phyloP scores from a whole-genome alignment of 2,797 vertebrate genomes.

The Erethizon dorsatum region DNA sequence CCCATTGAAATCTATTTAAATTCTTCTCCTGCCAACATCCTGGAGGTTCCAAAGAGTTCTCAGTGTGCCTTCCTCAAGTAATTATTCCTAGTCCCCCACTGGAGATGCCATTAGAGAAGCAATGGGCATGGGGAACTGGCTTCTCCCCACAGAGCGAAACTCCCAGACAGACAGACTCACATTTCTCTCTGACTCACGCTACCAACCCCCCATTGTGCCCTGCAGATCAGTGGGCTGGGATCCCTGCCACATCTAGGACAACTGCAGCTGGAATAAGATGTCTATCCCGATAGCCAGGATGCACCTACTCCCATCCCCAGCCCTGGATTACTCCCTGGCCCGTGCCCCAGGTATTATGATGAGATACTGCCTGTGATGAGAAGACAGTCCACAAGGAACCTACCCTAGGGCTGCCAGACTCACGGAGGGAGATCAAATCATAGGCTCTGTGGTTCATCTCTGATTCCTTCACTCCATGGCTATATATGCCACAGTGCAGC shows the following conservation, averaged over 20 bases:
- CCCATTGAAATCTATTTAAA: constrained; percentile 7
- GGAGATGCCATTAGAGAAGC: constrained; percentile 59
- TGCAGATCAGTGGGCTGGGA: constrained; percentile 82
- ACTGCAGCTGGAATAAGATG: constrained; percentile 69
- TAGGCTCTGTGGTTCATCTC: constrained; percentile 52
- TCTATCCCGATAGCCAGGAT: constrained; percentile 65
- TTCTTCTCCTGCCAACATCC: neutral
- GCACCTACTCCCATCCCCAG: constrained; percentile 12
- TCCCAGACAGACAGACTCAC: constrained; percentile 68
- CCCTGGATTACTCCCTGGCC: constrained; percentile 65
- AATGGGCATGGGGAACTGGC: constrained; percentile 42
- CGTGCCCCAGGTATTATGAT: constrained; percentile 5
- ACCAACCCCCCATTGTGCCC: constrained; percentile 75
- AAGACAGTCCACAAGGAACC: constrained; percentile 37
- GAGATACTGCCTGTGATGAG: constrained; percentile 45
- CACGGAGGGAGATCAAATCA: constrained; percentile 34
- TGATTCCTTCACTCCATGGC: neutral
- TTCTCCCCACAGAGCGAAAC: constrained; percentile 77
- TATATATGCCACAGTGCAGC: neutral
- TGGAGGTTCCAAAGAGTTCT: constrained; percentile 43
- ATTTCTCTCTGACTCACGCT: constrained; percentile 82
- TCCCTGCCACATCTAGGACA: constrained; percentile 74
- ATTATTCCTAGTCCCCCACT: constrained; percentile 27
- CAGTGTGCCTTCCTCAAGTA: constrained; percentile 35
- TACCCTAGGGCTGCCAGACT: constrained; percentile 57